phyloP scores from a whole-genome alignment of 2,797 vertebrate genomes.

The Argya squamiceps region DNA sequence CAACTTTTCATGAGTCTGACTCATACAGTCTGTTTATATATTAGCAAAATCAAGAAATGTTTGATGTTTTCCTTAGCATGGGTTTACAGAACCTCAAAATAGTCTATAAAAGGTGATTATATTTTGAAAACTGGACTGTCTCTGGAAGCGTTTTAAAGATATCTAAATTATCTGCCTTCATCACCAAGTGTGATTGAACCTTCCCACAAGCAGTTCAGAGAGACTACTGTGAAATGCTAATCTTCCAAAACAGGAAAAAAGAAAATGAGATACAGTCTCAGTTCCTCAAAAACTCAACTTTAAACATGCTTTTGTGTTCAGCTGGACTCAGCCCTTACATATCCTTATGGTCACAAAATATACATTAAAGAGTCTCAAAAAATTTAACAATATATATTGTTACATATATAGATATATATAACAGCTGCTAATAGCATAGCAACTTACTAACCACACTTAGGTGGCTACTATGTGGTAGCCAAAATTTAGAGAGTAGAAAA shows the following conservation, averaged over 20 bases:
- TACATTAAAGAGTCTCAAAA: neutral
- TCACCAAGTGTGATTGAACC: neutral
- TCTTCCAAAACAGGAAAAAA: neutral
- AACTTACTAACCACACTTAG: neutral
- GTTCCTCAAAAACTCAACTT: neutral
- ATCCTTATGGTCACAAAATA: neutral
- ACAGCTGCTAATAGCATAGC: neutral
- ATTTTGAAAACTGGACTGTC: neutral
- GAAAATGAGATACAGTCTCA: neutral
- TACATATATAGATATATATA: neutral
- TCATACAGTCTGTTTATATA: neutral
- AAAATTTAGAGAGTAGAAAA: neutral
- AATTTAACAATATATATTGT: neutral
- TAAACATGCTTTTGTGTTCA: neutral
- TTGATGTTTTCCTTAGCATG: neutral
- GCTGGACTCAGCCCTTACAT: neutral
- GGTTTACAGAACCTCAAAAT: neutral
- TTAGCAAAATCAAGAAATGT: neutral
- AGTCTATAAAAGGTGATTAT: neutral
- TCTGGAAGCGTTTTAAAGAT: neutral
- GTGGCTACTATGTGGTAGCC: neutral
- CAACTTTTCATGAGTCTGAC: neutral
- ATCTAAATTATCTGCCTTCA: neutral
- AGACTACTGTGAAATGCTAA: neutral
- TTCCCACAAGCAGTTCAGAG: neutral